Percentiles rank a stretch among this genome's conserved stretches.
Conservation (phyloP, 2,113 vertebrate genomes). For the Aegotheles bennettii region DNA sequence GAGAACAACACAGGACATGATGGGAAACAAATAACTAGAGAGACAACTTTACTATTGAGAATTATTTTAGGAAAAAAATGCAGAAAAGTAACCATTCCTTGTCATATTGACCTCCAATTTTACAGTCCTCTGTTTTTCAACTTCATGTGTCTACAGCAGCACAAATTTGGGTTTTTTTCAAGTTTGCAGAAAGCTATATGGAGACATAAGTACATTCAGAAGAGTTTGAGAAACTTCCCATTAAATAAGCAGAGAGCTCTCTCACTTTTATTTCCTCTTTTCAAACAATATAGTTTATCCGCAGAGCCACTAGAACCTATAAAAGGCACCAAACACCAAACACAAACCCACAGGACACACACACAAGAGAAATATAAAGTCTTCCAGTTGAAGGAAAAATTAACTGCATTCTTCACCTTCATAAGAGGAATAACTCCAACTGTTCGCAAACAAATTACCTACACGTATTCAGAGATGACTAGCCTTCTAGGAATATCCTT, state of each 20-base stretch:
- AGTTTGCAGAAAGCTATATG: neutral
- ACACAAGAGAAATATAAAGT: neutral
- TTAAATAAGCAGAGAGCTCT: neutral
- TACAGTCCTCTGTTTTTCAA: slow-evolving; percentile 6
- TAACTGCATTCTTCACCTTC: neutral
- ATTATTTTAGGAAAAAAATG: slow-evolving; percentile 20
- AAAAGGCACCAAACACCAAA: neutral
- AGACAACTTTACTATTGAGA: slow-evolving; percentile 11
- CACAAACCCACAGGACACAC: neutral
- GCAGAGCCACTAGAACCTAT: neutral
- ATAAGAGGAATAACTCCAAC: neutral
- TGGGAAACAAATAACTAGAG: slow-evolving; percentile 21
- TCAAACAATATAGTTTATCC: neutral
- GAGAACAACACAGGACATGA: neutral
- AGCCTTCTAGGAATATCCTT: slow-evolving; percentile 18
- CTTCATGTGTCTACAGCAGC: neutral
- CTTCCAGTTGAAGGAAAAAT: neutral
- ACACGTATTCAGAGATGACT: neutral
- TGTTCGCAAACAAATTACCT: neutral
- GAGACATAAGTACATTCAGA: neutral
- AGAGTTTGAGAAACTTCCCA: neutral
- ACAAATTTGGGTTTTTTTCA: neutral
- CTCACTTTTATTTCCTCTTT: neutral
- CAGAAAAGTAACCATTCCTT: slow-evolving; percentile 27
- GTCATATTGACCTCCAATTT: neutral